These are phyloP conservation scores for Pygocentrus nattereri DNA, from an alignment of 2,797 vertebrate species.

Conservation along the genomic window DNA sequence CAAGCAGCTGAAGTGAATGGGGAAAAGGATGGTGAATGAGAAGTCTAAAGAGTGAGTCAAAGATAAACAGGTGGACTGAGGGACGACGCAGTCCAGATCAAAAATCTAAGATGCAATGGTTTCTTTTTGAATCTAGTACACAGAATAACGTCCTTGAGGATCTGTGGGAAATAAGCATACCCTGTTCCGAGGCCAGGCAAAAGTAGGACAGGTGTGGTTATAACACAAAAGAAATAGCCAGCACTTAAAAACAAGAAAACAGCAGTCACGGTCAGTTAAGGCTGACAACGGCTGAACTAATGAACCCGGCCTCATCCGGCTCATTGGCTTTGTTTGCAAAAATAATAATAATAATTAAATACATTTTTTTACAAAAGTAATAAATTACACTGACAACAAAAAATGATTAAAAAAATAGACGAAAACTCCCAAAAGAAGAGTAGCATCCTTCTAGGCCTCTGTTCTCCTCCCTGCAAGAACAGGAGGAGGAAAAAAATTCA, in stretches of 20 bases:
- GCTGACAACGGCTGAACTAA: conserved; percentile 20
- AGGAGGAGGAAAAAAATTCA: conserved; percentile 25
- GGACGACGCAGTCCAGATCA: not conserved
- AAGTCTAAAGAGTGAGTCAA: not conserved
- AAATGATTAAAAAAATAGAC: conserved; percentile 14
- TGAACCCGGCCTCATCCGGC: conserved; percentile 23
- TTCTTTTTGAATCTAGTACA: not conserved
- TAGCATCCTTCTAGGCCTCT: not conserved
- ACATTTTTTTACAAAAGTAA: not conserved
- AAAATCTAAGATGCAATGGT: not conserved
- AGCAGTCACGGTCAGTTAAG: conserved; percentile 15
- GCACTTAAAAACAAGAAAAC: not conserved
- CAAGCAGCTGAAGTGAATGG: not conserved
- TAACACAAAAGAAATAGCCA: not conserved
- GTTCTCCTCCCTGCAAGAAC: not conserved
- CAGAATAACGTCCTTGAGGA: not conserved
- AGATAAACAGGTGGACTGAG: not conserved
- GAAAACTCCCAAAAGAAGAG: conserved; percentile 26
- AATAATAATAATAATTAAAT: too few relatives aligned
- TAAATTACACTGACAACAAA: conserved; percentile 18
- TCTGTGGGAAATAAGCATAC: too few relatives aligned
- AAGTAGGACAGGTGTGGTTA: not conserved
- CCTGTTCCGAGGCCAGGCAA: not conserved
- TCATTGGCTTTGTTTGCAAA: not conserved
- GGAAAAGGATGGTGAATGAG: not conserved